Percentiles rank a stretch among this genome's conserved stretches.
These are phyloP conservation scores for Aelia acuminata DNA, from an alignment of 2,888 invertebrate species.

Conservation along the genomic window DNA sequence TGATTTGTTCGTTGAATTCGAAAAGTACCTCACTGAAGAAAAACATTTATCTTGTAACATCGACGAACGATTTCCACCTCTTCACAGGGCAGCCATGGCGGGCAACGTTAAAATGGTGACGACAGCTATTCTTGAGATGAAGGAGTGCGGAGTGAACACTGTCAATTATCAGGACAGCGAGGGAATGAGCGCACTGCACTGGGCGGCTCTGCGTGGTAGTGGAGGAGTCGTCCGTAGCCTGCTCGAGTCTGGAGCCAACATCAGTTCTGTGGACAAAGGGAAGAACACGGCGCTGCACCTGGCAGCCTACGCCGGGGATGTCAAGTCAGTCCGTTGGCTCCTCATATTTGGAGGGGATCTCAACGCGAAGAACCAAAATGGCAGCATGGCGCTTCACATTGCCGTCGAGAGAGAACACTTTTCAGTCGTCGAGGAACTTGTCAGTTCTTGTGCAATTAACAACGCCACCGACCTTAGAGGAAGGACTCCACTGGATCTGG, in stretches of 20 bases:
- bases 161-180: neutral
- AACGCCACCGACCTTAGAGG: neutral
- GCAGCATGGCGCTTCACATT: neutral
- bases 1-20: neutral
- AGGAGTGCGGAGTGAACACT: neutral
- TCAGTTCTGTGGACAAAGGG: neutral
- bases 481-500: neutral
- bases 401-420: neutral
- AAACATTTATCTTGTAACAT: neutral
- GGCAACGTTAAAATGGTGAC: neutral
- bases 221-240: neutral
- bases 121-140: neutral
- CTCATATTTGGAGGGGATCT: neutral
- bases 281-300: neutral
- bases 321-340: neutral
- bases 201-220: neutral
- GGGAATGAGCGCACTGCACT: neutral
- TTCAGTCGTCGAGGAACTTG: neutral
- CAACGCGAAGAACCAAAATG: neutral
- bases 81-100: neutral
- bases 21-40: neutral
- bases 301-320: neutral
- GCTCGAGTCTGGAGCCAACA: neutral
- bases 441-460: neutral
- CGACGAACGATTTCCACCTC: neutral